Conservation (phyloP, 2,888 invertebrate species). For the Alviniconcha strummeri region DNA sequence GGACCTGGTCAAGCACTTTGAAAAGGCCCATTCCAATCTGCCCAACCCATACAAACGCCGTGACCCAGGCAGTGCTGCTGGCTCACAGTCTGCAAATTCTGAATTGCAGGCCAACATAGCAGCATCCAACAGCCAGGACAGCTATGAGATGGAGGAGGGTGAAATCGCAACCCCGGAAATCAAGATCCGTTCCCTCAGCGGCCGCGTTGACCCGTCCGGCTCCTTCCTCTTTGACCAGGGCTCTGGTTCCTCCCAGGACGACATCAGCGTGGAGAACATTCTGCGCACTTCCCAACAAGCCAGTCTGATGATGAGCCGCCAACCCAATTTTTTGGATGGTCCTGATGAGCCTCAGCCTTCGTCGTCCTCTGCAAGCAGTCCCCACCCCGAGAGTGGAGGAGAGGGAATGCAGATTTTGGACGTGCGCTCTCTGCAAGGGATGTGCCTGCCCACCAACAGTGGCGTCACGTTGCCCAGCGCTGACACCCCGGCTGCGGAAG, state of each 20-base stretch:
- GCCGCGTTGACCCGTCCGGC: slow-evolving; percentile 1
- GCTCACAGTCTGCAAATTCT: not conserved
- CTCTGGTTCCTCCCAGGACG: slow-evolving; percentile 25
- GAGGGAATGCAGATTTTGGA: slow-evolving; percentile 7
- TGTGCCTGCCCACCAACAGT: not conserved
- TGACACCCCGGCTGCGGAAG: slow-evolving; percentile 10
- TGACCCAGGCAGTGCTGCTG: not conserved
- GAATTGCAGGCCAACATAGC: slow-evolving; percentile 9
- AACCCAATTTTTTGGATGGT: slow-evolving; percentile 40
- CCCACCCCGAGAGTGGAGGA: not conserved
- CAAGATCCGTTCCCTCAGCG: slow-evolving; percentile 29
- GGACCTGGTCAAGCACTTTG: slow-evolving; percentile 73
- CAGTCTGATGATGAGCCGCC: slow-evolving; percentile 39
- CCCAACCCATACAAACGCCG: slow-evolving; percentile 64
- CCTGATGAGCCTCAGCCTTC: slow-evolving; percentile 13
- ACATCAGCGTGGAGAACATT: slow-evolving; percentile 40
- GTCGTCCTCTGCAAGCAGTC: not conserved
- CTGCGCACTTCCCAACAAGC: slow-evolving; percentile 41
- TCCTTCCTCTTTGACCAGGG: slow-evolving; percentile 8
- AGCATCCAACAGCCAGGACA: slow-evolving; percentile 43
- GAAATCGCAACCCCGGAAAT: slow-evolving; percentile 37
- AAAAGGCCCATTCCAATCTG: slow-evolving; percentile 67
- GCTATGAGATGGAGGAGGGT: slow-evolving; percentile 53
- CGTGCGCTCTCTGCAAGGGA: not conserved
- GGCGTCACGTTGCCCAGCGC: not conserved